These are phyloP conservation scores for Caenorhabditis sp. DNA, from an alignment of 2,888 invertebrate genomes.

Conservation along the genomic window DNA sequence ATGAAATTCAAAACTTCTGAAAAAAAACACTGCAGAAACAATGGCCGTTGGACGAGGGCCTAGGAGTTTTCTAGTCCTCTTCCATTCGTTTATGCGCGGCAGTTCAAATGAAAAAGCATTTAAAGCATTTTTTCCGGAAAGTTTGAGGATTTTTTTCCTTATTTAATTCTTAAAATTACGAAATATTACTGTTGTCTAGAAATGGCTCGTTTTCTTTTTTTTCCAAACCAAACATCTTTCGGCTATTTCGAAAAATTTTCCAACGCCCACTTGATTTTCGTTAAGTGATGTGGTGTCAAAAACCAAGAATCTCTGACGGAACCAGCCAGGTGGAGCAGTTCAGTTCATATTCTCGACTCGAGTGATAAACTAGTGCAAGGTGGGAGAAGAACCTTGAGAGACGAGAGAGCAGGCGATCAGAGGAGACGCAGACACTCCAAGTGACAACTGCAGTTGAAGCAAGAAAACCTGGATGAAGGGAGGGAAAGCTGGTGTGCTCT, in stretches of 20 bases:
- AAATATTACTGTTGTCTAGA: too few relatives aligned
- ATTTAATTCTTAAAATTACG: too few relatives aligned
- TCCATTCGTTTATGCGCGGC: too few relatives aligned
- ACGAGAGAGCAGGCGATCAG: conserved; percentile 26
- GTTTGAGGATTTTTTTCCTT: too few relatives aligned
- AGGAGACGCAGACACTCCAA: conserved; percentile 13
- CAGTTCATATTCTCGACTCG: conserved; percentile 18
- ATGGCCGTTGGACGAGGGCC: too few relatives aligned
- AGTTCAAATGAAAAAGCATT: too few relatives aligned
- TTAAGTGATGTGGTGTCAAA: conserved; percentile 8
- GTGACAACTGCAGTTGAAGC: conserved; percentile 39
- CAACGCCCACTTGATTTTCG: background rate
- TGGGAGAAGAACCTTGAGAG: conserved; percentile 39
- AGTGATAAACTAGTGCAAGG: conserved; percentile 40
- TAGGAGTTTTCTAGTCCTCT: too few relatives aligned
- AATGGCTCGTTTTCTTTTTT: background rate
- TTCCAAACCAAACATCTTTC: too few relatives aligned
- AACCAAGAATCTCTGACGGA: conserved; percentile 16
- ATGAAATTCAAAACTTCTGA: too few relatives aligned
- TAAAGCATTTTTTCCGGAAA: too few relatives aligned
- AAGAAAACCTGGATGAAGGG: conserved; percentile 14
- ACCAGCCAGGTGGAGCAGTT: conserved; percentile 36
- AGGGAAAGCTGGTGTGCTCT: conserved; percentile 3
- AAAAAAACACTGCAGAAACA: too few relatives aligned
- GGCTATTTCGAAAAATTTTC: too few relatives aligned